A percentile compares a stretch with the other conserved stretches of the same genome.
Evolutionary conservation across 2,888 invertebrate species (phyloP).

Genomic region (Drosophila demipolita): DNA sequence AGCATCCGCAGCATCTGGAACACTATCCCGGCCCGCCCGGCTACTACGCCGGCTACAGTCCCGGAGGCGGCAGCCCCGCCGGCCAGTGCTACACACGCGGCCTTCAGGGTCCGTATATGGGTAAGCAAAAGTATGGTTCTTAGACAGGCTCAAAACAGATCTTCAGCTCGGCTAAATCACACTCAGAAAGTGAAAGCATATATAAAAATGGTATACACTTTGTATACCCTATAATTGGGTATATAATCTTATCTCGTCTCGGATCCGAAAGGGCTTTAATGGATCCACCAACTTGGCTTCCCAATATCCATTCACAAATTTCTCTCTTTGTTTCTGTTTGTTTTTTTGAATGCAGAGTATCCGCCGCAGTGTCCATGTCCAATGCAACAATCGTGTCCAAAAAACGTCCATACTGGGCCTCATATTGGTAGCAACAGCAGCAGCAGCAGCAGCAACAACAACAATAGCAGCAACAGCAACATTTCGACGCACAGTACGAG

Average conservation of each 20-base stretch:
- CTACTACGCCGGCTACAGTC: slow-evolving; percentile 87
- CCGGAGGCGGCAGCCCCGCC: slow-evolving; percentile 83
- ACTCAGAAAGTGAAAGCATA: background rate
- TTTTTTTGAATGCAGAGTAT: slow-evolving; percentile 85
- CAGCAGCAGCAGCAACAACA: slow-evolving; percentile 82
- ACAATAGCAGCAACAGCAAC: slow-evolving; percentile 55
- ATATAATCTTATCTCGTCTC: background rate
- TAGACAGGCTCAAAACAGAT: slow-evolving; percentile 8
- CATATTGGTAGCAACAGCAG: slow-evolving; percentile 96
- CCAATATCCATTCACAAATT: background rate
- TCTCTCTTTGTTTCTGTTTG: background rate
- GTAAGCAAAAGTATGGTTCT: slow-evolving; percentile 86
- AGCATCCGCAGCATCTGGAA: slow-evolving; percentile 84
- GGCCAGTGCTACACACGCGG: slow-evolving; percentile 87
- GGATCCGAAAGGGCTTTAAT: background rate
- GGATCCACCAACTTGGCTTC: background rate
- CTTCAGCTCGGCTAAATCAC: background rate
- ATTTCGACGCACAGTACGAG: slow-evolving; percentile 25
- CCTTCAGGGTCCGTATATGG: slow-evolving; percentile 85
- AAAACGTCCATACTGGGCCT: slow-evolving; percentile 99
- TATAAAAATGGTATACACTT: background rate
- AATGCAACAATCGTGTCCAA: slow-evolving; percentile 97
- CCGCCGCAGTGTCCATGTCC: slow-evolving; percentile 91
- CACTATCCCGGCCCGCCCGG: slow-evolving; percentile 86
- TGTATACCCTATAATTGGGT: background rate